Evolutionary conservation across 2,797 vertebrate genomes (phyloP).

Genomic region (Lateolabrax maculatus): DNA sequence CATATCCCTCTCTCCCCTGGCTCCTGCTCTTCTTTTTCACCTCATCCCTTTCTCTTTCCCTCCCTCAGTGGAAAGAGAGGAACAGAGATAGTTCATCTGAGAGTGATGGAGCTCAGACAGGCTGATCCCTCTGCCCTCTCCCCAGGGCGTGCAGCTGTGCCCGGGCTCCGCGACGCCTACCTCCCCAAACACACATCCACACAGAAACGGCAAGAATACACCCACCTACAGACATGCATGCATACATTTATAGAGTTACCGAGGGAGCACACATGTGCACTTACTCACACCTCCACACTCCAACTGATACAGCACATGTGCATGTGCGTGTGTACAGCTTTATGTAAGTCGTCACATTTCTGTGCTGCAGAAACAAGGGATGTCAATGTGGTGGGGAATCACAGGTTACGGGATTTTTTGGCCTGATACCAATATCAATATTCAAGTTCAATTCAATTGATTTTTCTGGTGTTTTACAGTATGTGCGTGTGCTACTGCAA

Average conservation of each 20-base stretch:
- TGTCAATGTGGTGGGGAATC: constrained; percentile 39
- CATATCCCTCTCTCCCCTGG: constrained; percentile 29
- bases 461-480: constrained; percentile 15
- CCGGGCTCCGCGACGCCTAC: constrained; percentile 64
- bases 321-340: constrained; percentile 42
- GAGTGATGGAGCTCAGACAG: constrained; percentile 75
- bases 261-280: constrained; percentile 68
- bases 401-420: constrained; percentile 30
- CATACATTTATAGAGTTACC: constrained; percentile 69
- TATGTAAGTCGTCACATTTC: constrained; percentile 61
- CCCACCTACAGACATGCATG: constrained; percentile 70
- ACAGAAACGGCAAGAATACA: constrained; percentile 63
- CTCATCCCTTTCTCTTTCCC: constrained; percentile 36
- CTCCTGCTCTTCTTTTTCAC: constrained; percentile 42
- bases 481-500: constrained; percentile 9
- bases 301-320: constrained; percentile 49
- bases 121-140: constrained; percentile 78
- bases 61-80: constrained; percentile 29
- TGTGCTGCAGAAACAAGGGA: not conserved
- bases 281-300: constrained; percentile 69
- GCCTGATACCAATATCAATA: constrained; percentile 36
- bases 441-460: constrained; percentile 1
- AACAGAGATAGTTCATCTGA: constrained; percentile 63
- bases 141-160: constrained; percentile 79
- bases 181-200: constrained; percentile 67